phyloP scores from a whole-genome alignment of 2,113 vertebrate genomes.

The Meleagris gallopavo region DNA sequence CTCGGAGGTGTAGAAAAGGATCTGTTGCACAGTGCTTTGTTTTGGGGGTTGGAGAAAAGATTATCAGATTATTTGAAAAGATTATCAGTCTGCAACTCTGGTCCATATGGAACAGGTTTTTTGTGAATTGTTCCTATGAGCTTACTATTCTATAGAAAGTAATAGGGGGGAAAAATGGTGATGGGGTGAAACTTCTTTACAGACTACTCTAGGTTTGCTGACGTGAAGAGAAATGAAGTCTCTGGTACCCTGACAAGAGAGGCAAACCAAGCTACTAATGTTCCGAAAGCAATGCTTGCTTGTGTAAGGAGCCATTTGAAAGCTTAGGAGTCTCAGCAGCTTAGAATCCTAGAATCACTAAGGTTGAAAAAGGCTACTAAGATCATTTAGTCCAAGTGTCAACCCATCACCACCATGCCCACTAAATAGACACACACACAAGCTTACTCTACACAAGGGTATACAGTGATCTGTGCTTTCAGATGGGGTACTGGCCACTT shows the following conservation, averaged over 20 bases:
- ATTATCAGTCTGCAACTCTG: not conserved
- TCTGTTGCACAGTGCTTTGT: not conserved
- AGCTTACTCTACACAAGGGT: not conserved
- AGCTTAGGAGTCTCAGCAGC: too few species aligned
- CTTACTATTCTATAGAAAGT: not conserved
- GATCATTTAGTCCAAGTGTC: too few species aligned
- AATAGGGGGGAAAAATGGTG: accelerated
- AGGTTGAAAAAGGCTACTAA: too few species aligned
- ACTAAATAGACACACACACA: not conserved
- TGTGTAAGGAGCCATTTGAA: not conserved
- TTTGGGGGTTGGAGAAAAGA: not conserved
- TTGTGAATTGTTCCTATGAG: not conserved
- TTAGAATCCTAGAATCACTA: too few species aligned
- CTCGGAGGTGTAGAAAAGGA: not conserved
- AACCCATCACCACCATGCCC: too few species aligned
- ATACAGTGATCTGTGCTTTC: not conserved
- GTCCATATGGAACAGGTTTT: not conserved
- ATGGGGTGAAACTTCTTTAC: not conserved
- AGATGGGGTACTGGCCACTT: not conserved
- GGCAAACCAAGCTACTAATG: not conserved
- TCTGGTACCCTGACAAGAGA: not conserved
- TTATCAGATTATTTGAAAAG: too few species aligned
- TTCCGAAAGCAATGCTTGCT: accelerated
- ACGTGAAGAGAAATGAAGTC: not conserved
- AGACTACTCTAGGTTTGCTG: not conserved